Evolutionary conservation across 2,113 vertebrate species (phyloP).

Genomic region (Circaetus gallicus): DNA sequence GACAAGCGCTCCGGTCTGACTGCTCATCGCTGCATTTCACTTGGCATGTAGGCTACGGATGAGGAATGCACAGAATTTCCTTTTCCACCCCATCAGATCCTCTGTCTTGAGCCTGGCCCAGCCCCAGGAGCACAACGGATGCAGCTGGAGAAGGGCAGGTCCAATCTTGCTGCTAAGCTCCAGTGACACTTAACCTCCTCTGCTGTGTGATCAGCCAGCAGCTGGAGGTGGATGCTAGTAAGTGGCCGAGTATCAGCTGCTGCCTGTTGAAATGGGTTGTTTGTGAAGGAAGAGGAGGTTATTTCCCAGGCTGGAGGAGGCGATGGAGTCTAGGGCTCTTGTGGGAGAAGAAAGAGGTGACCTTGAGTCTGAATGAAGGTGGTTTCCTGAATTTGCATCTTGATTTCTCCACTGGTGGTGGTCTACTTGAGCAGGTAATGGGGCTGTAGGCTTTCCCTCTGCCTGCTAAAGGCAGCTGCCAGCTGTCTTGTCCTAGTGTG

Average conservation of each 20-base stretch:
- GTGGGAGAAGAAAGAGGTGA: not conserved
- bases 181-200: conserved; percentile 38
- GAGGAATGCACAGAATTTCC: conserved; percentile 77
- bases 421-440: not conserved
- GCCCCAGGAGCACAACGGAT: conserved; percentile 66
- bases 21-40: conserved; percentile 39
- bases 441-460: not conserved
- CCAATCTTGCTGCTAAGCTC: conserved; percentile 43
- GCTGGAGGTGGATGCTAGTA: not conserved
- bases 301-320: not conserved
- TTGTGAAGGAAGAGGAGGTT: not conserved
- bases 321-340: not conserved
- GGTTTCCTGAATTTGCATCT: not conserved
- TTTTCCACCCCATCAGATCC: conserved; percentile 69
- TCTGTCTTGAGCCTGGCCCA: conserved; percentile 65
- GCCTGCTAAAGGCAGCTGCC: not conserved
- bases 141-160: conserved; percentile 74
- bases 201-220: conserved; percentile 2
- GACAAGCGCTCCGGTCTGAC: not conserved
- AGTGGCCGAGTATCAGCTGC: conserved; percentile 31
- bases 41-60: conserved; percentile 49
- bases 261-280: not conserved
- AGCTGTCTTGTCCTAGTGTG: not conserved
- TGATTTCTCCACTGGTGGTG: not conserved
- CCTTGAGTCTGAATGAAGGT: not conserved